Conservation (phyloP, 1,140 invertebrate genomes). For the Heliothis virescens region DNA sequence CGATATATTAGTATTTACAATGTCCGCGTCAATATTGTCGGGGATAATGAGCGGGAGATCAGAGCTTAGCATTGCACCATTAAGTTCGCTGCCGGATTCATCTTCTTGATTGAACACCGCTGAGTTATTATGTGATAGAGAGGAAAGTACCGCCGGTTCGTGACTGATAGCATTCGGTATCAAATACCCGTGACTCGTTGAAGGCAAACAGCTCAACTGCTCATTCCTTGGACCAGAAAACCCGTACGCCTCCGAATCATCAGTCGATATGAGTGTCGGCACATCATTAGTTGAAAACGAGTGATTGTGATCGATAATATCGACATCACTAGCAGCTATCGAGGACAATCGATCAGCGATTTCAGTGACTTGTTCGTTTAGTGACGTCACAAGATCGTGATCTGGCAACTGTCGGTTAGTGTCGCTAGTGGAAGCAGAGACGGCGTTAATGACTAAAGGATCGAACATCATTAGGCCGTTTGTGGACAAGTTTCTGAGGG, state of each 20-base stretch:
- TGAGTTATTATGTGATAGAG: constrained; percentile 81
- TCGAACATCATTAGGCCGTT: constrained; percentile 85
- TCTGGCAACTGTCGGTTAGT: constrained; percentile 77
- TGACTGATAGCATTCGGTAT: constrained; percentile 86
- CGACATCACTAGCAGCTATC: constrained; percentile 73
- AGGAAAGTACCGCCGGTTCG: constrained; percentile 80
- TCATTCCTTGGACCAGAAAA: constrained; percentile 75
- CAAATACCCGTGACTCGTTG: constrained; percentile 86
- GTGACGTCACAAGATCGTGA: constrained; percentile 80
- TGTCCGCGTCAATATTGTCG: constrained; percentile 79
- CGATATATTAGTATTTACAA: constrained; percentile 86
- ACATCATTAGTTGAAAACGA: constrained; percentile 83
- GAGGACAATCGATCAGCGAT: constrained; percentile 82
- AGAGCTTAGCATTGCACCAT: constrained; percentile 63
- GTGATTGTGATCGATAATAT: constrained; percentile 75
- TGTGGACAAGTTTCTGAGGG: constrained; percentile 81
- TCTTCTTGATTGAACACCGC: constrained; percentile 80
- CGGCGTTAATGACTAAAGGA: constrained; percentile 79
- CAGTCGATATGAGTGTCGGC: constrained; percentile 71
- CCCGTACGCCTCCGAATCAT: constrained; percentile 67
- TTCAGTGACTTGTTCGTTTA: constrained; percentile 84
- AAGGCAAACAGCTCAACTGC: constrained; percentile 80
- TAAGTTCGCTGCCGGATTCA: constrained; percentile 60
- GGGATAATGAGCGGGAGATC: constrained; percentile 76
- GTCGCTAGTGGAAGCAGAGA: constrained; percentile 71